Base-by-base conservation (phyloP, 2,113 vertebrate genomes). In the Pteronura brasiliensis region DNA sequence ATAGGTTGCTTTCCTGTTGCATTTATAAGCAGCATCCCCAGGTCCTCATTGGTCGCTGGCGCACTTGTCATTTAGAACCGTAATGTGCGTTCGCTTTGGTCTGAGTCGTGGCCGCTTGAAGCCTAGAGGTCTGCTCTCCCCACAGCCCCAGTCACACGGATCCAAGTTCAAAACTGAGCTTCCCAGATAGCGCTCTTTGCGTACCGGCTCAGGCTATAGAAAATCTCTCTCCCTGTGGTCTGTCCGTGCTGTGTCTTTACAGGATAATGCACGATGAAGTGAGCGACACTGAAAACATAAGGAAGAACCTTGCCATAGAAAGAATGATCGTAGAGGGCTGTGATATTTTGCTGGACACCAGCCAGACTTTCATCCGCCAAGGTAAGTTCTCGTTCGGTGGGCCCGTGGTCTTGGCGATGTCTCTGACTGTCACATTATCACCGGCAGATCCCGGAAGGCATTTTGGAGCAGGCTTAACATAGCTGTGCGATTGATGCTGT, bases 181-280 rank as follows among this genome's bases (percentile, higher is more conserved):
- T 63, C 34, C 20, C 63, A 23, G 47, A 1, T 63, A 13, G 31
- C 44, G 29, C 31, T 49, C 34, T 63, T n/a, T 77, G 71, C 7
- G 59, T 9, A 7, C 13, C 4, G 36, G 29, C 34, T 20, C 2
- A 11, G n/a, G 4, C 20, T 17, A 31, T 15, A 20, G 65, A 42
- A 89, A 23, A 7, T 6, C 0, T 25, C 57, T 61, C 61, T 72
- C 8, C 17, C 47, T 7, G 34, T 27, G 20, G 20, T 14, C 77
- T 49, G 29, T 96, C 88, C 93, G 25, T 74, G 44, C 71, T 97
- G 69, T 95, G 57, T 88, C 95, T 94, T 94, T 1, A 80, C 98
- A 99, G 99, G 98, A 99, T 99, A 61, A 99, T 99, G 99, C 99
- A 99, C 0, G 99, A 99, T 74, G 99, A 99, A 98, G 99, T 99